Conservation (phyloP, 2,113 vertebrate genomes). For the Strix uralensis region DNA sequence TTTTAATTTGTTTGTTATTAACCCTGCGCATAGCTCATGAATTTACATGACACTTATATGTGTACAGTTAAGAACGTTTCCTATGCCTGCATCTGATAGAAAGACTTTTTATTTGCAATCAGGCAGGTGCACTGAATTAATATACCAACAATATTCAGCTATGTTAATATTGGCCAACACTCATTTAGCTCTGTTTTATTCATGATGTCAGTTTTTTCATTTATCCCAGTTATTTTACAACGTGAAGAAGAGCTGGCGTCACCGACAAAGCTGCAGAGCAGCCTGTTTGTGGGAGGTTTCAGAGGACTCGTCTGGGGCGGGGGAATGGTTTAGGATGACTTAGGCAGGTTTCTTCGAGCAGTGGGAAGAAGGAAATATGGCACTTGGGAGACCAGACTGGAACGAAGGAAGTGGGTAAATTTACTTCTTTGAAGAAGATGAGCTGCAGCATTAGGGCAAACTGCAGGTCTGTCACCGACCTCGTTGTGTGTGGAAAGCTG, state of each 20-base stretch:
- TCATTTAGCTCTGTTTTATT: not conserved
- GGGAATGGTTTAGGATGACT: not conserved
- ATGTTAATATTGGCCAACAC: conserved; percentile 5
- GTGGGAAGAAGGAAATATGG: not conserved
- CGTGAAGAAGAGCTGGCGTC: not conserved
- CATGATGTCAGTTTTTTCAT: not conserved
- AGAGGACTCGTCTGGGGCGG: not conserved
- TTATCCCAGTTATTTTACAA: not conserved
- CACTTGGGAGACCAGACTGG: not conserved
- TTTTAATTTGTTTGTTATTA: conserved; percentile 58
- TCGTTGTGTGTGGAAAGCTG: rapidly evolving
- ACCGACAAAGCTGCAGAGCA: not conserved
- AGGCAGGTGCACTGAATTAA: conserved; percentile 33
- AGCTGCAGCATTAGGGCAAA: not conserved
- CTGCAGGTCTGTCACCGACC: not conserved
- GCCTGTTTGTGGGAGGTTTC: conserved; percentile 40
- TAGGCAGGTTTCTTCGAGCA: not conserved
- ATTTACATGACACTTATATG: not conserved
- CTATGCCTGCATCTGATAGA: not conserved
- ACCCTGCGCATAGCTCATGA: conserved; percentile 1
- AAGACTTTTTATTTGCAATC: not conserved
- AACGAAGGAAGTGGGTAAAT: not conserved
- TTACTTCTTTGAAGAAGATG: not conserved
- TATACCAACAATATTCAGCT: not conserved
- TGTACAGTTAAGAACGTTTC: not conserved